These are phyloP conservation scores for Gymnobelideus leadbeateri DNA, from an alignment of 2,113 vertebrate species.

Conservation along the genomic window DNA sequence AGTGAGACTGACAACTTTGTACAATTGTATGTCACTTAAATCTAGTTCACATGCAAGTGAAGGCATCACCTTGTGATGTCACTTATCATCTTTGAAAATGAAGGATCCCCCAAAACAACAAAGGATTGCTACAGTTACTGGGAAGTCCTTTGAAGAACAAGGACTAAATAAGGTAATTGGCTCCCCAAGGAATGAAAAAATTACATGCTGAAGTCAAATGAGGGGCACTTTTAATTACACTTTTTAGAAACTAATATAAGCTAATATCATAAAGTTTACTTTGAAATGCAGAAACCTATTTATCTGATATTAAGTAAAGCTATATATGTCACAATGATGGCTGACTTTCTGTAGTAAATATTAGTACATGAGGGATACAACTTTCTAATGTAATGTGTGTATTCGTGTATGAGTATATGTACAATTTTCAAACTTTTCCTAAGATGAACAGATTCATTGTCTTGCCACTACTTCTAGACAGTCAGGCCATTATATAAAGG, in stretches of 20 bases:
- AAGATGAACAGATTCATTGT: background rate
- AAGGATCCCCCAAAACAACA: background rate
- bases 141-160: background rate
- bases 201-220: background rate
- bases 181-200: background rate
- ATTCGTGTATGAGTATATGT: background rate
- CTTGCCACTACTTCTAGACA: background rate
- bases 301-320: background rate
- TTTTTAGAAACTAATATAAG: background rate
- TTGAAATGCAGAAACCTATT: background rate
- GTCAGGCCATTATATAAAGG: background rate
- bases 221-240: background rate
- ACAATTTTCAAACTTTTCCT: background rate
- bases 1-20: no score
- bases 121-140: background rate
- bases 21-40: no score
- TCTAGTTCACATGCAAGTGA: no score
- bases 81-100: background rate
- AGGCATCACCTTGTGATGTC: background rate
- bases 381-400: background rate
- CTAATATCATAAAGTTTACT: background rate
- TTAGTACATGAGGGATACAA: background rate
- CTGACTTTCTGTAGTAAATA: background rate
- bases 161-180: background rate
- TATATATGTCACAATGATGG: background rate